Base-by-base conservation (phyloP, 2,113 vertebrate species). In the Marcusenius ussheri region DNA sequence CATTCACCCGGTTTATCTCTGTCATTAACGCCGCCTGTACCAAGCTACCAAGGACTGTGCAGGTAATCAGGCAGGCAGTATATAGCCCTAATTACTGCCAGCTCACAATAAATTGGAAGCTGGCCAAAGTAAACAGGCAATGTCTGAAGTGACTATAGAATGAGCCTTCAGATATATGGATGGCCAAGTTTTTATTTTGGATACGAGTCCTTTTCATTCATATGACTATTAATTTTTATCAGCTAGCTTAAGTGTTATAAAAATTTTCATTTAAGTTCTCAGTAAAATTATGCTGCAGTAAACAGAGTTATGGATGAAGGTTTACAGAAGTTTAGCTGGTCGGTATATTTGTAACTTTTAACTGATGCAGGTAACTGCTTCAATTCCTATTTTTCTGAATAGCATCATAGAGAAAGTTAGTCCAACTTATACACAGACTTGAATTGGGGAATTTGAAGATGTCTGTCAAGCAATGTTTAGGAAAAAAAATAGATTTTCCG, bases 1-100 rank as follows among this genome's bases (percentile, higher is more conserved):
- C 89, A 91, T 94, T 97, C 97, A 98, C 98, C 97, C n/a, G 11
- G 24, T 90, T 92, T 91, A 94, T 92, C 91, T 90, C 93, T 94
- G 96, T 97, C 97, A 96, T 98, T 97, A 97, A 95, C 96, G 97
- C 95, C 91, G 96, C 94, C 95, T 89, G 98, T 98, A 98, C 97
- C 97, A 96, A 94, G 97, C 95, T 95, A 96, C 97, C 97, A 96
- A 98, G 97, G 98, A 95, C 95, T 94, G 91, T 19, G 84, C 83
- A 93, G 90, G 94, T 92, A 93, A 94, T 90, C 66, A 92, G 51
- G 91, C 93, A 90, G 91, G 87, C 80, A 84, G 90, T 87, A 85
- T 51, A 49, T 89, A 91, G 91, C 92, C 91, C 93, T 88, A 90
- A 94, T 91, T 88, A 5, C 93, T 93, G 94, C 94, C 95, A 95